Conservation (phyloP, 2,113 vertebrate species). For the Helogale parvula region DNA sequence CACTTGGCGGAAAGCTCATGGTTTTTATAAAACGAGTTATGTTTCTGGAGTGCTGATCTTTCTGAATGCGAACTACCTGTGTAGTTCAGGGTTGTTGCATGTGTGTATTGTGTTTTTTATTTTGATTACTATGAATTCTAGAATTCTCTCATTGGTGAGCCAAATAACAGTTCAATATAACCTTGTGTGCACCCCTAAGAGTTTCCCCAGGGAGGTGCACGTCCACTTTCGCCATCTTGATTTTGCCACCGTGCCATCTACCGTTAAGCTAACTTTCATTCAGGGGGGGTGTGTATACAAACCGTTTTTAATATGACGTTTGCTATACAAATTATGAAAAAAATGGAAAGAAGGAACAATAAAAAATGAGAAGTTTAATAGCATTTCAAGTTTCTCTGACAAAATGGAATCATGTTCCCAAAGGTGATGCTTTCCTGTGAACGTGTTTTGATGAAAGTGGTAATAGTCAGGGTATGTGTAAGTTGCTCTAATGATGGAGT, state of each 20-base stretch:
- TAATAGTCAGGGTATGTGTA: neutral
- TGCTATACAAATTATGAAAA: neutral
- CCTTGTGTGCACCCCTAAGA: neutral
- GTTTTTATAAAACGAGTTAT: neutral
- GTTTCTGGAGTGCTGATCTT: neutral
- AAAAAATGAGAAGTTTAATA: neutral
- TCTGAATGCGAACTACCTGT: neutral
- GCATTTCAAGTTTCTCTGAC: neutral
- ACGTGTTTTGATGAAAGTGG: neutral
- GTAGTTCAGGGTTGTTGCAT: neutral
- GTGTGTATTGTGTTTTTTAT: neutral
- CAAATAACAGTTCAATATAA: neutral
- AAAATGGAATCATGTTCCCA: neutral
- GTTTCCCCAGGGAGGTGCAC: neutral
- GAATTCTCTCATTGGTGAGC: neutral
- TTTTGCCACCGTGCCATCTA: neutral
- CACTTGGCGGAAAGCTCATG: neutral
- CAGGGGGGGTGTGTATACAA: neutral
- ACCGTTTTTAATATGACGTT: neutral
- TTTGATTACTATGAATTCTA: neutral
- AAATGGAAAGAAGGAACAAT: neutral
- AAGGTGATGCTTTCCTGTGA: neutral
- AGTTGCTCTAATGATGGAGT: neutral
- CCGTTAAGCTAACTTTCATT: neutral
- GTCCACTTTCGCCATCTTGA: neutral